Base-by-base conservation (phyloP, 2,888 invertebrate genomes). In the Melikaiella ostensackeni region DNA sequence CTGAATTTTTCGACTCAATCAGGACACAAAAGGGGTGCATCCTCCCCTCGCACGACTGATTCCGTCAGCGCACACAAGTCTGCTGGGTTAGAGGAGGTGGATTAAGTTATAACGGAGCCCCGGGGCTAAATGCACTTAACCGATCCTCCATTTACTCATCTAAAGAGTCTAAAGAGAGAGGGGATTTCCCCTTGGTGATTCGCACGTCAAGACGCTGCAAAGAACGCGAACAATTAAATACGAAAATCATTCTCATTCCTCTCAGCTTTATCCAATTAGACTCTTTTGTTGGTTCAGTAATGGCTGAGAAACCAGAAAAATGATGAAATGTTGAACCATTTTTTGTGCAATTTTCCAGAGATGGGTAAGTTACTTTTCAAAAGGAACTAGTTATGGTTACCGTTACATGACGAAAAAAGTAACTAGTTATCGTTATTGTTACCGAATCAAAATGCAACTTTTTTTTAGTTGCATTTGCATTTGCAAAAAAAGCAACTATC, bases 1-100 rank as follows among this genome's bases (percentile, higher is more conserved):
- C 27, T 66, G 66, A 46, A 66, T 66, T 66, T 66, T 66, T 66
- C 46, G 46, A 42, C 46, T 66, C 66, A 66, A 66, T 66, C 66
- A 66, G 46, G 42, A 46, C 27, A 66, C 46, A 66, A 66, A 66
- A 66, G 38, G 66, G 66, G 66, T 46, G 66, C 66, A 66, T 46
- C 66, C 42, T 46, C 46, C 46, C 38, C 66, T 66, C n/a, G 66
- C 66, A 66, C 66, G 66, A 66, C 42, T 66, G 66, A 66, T 66
- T 66, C 66, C 66, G 66, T 19, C 66, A 66, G 46, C 16, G 11
- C 66, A 46, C 66, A 66, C 66, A 38, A 66, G 66, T 27, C 42
- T 66, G 27, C 24, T 38, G 46, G 27, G 42, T 66, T 66, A n/a
- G 46, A 46, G 46, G 46, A 66, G 46, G 66, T 24, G 66, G 19